A percentile compares a stretch with the other conserved stretches of the same genome.
Evolutionary conservation across 1,140 invertebrate species (phyloP).

Genomic region (Caenorhabditis brenneri): DNA sequence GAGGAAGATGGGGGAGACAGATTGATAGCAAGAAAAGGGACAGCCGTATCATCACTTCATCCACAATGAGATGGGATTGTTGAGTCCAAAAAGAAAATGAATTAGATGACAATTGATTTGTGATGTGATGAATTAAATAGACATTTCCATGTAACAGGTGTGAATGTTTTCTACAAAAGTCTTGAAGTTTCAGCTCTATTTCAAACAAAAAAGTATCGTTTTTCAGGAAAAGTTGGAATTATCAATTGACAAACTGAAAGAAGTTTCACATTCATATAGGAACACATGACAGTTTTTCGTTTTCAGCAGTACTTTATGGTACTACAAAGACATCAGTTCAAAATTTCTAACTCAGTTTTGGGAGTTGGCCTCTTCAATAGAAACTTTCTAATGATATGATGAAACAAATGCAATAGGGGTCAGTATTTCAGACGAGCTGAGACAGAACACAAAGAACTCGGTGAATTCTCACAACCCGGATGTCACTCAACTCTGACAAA

Average conservation of each 20-base stretch:
- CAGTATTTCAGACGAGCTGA: not conserved
- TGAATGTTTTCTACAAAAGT: not conserved
- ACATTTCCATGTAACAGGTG: conserved; percentile 3
- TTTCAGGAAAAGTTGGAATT: too few species aligned
- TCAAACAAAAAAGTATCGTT: too few species aligned
- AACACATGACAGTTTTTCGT: too few species aligned
- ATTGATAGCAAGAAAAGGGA: not conserved
- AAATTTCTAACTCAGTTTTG: too few species aligned
- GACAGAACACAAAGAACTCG: not conserved
- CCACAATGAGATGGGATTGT: not conserved
- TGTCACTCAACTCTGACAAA: not conserved
- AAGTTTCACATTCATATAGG: not conserved
- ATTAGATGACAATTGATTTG: not conserved
- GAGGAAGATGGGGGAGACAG: conserved; percentile 13
- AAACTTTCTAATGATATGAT: not conserved
- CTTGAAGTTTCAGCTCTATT: not conserved
- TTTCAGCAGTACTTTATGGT: too few species aligned
- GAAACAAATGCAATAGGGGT: not conserved
- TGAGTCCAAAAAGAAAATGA: conserved; percentile 16
- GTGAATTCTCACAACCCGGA: not conserved
- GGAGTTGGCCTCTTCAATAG: too few species aligned
- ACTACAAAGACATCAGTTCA: too few species aligned
- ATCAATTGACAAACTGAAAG: too few species aligned
- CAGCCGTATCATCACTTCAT: not conserved
- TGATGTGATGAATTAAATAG: not conserved